phyloP scores from a whole-genome alignment of 2,888 invertebrate genomes.

The Meiosimyza decipiens region DNA sequence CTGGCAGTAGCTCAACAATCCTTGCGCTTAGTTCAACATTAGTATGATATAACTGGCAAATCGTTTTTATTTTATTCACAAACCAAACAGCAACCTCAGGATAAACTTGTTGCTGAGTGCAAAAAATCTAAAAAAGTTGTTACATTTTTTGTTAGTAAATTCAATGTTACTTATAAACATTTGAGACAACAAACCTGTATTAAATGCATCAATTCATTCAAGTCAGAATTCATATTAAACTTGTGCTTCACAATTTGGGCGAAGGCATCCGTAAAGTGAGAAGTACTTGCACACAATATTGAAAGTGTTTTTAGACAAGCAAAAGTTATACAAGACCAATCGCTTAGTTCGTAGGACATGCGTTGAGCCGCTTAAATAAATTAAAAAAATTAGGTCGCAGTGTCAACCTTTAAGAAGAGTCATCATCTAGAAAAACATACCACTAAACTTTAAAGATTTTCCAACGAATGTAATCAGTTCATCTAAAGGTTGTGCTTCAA shows the following conservation, averaged over 20 bases:
- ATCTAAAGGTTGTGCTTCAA: slow-evolving; percentile 57
- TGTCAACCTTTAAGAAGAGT: background rate
- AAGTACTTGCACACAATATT: slow-evolving; percentile 52
- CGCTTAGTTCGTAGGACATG: slow-evolving; percentile 42
- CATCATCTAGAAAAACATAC: slow-evolving; percentile 45
- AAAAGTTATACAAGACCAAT: slow-evolving; percentile 43
- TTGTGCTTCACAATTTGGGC: slow-evolving; percentile 42
- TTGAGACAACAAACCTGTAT: slow-evolving; percentile 49
- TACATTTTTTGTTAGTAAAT: background rate
- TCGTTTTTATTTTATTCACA: slow-evolving; percentile 51
- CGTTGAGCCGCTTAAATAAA: background rate
- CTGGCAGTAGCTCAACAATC: slow-evolving; percentile 57
- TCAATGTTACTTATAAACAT: background rate
- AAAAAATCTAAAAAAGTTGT: slow-evolving; percentile 54
- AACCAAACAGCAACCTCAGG: slow-evolving; percentile 54
- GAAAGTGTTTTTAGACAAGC: slow-evolving; percentile 52
- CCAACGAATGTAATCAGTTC: slow-evolving; percentile 57
- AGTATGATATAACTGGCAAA: slow-evolving; percentile 55
- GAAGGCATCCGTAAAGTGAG: slow-evolving; percentile 54
- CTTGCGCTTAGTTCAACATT: slow-evolving; percentile 52
- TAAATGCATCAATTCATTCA: slow-evolving; percentile 48
- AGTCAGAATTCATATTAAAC: slow-evolving; percentile 45
- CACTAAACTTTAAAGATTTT: slow-evolving; percentile 47
- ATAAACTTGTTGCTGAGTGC: slow-evolving; percentile 49
- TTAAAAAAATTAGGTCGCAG: background rate